These are phyloP conservation scores for Pseudopipra pipra DNA, from an alignment of 2,113 vertebrate species.

Conservation along the genomic window DNA sequence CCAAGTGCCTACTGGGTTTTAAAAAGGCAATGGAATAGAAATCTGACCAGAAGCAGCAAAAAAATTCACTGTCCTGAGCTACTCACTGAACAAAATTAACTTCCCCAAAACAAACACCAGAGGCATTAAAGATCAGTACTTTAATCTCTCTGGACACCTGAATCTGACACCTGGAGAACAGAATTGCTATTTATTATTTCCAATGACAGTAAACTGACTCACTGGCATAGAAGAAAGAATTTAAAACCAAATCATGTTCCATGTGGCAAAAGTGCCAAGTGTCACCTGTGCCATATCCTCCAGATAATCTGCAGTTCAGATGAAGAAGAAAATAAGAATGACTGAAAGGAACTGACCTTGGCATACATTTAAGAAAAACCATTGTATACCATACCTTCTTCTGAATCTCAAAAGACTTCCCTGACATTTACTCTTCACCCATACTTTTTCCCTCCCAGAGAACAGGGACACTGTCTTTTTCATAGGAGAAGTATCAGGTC, in stretches of 20 bases:
- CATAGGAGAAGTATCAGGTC: not conserved
- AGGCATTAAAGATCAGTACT: not conserved
- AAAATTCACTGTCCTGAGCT: not conserved
- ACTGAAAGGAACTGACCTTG: not conserved
- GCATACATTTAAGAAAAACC: not conserved
- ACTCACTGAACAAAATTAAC: not conserved
- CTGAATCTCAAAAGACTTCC: not conserved
- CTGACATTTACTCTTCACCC: not conserved
- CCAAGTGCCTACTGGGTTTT: not conserved
- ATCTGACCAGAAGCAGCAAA: not conserved
- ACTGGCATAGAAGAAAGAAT: not conserved
- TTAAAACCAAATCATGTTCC: not conserved
- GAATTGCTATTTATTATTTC: not conserved
- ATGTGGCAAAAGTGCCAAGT: not conserved
- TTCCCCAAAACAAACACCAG: not conserved
- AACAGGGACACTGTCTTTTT: not conserved
- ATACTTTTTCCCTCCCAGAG: not conserved
- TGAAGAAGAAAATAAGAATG: not conserved
- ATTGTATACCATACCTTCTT: not conserved
- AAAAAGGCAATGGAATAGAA: not conserved
- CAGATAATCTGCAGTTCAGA: not conserved
- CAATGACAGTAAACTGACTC: not conserved
- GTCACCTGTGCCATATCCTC: not conserved
- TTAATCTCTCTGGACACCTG: not conserved
- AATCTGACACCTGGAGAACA: not conserved